Conservation (phyloP, 2,113 vertebrate genomes). For the Sarotherodon lohbergeri region DNA sequence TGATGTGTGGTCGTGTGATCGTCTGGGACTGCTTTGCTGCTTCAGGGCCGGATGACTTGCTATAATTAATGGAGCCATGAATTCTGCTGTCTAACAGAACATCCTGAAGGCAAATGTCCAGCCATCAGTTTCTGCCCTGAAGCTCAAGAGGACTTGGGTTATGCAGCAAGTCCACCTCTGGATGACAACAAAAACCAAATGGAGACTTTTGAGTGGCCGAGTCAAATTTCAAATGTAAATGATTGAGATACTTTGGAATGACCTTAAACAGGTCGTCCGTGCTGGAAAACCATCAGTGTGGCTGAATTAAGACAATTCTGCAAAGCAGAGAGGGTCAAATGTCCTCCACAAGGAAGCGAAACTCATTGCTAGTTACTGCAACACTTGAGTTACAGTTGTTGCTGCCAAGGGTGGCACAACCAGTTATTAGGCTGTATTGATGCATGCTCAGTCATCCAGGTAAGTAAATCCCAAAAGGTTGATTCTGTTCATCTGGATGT, state of each 20-base stretch:
- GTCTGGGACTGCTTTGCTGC: neutral
- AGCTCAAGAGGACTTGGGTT: neutral
- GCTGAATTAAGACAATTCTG: neutral
- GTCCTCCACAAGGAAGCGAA: neutral
- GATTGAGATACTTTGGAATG: neutral
- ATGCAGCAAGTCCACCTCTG: neutral
- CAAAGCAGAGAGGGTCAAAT: neutral
- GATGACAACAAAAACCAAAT: neutral
- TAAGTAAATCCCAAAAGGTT: neutral
- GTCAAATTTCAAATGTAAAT: neutral
- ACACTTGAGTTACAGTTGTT: neutral
- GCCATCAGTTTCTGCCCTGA: neutral
- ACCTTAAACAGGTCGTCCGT: rapidly evolving
- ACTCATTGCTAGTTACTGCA: neutral
- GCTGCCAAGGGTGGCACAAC: neutral
- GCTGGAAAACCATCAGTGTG: neutral
- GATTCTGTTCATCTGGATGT: neutral
- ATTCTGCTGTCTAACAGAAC: neutral
- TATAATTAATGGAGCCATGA: neutral
- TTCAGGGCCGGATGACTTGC: neutral
- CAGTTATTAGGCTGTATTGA: neutral
- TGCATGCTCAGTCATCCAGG: neutral
- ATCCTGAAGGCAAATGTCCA: neutral
- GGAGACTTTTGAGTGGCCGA: neutral
- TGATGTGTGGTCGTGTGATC: neutral